phyloP scores from a whole-genome alignment of 2,888 invertebrate genomes.

The Penaeus monodon region DNA sequence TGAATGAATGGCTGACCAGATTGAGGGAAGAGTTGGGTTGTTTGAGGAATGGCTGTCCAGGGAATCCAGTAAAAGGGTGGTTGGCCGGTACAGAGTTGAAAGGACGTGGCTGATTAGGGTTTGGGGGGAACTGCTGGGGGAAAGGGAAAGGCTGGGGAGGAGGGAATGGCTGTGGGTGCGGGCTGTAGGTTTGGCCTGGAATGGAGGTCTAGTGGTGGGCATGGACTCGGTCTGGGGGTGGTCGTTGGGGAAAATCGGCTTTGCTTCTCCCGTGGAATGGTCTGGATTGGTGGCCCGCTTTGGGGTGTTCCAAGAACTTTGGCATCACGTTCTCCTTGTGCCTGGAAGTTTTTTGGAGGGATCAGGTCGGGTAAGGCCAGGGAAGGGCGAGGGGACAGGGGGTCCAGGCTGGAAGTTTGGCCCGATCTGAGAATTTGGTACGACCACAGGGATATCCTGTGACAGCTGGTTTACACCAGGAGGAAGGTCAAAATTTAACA shows the following conservation, averaged over 20 bases:
- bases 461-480: conserved; percentile 55
- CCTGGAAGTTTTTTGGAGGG: conserved; percentile 8
- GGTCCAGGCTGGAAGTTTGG: not conserved
- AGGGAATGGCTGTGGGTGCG: conserved; percentile 11
- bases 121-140: not conserved
- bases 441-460: conserved; percentile 59
- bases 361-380: not conserved
- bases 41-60: conserved; percentile 16
- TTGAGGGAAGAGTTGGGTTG: not conserved
- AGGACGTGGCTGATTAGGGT: conserved; percentile 16
- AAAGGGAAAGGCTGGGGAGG: not conserved
- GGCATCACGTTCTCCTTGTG: not conserved
- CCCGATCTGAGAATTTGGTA: conserved; percentile 26
- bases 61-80: conserved; percentile 1
- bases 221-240: conserved; percentile 14
- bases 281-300: not conserved
- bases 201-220: not conserved
- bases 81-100: not conserved
- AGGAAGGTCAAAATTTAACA: conserved; percentile 58
- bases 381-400: not conserved
- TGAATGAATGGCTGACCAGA: conserved; percentile 15
- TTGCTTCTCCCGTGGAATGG: not conserved
- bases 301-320: not conserved
- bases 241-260: conserved; percentile 12
- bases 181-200: not conserved